These are phyloP conservation scores for Xiphias gladius DNA, from an alignment of 2,113 vertebrate species.

Conservation along the genomic window DNA sequence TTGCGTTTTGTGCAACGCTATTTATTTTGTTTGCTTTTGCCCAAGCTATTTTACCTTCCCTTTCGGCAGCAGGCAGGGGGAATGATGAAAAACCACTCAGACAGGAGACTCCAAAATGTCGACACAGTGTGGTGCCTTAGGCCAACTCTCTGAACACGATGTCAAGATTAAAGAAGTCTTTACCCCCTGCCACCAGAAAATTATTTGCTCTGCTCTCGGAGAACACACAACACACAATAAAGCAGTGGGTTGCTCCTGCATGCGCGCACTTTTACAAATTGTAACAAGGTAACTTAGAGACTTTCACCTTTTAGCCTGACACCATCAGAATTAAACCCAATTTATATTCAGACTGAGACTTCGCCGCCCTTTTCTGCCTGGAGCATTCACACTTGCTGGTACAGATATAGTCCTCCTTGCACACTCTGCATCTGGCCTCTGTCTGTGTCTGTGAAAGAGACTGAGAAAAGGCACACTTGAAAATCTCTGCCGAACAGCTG, in stretches of 20 bases:
- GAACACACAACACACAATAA: slow-evolving; percentile 58
- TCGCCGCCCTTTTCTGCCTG: slow-evolving; percentile 50
- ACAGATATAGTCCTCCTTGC: slow-evolving; percentile 71
- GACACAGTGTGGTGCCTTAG: slow-evolving; percentile 63
- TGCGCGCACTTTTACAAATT: slow-evolving; percentile 51
- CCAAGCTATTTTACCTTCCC: slow-evolving; percentile 47
- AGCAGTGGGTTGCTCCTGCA: slow-evolving; percentile 34
- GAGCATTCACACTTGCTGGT: slow-evolving; percentile 70
- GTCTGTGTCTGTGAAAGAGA: slow-evolving; percentile 42
- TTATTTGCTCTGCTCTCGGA: slow-evolving; percentile 64
- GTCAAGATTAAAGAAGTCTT: slow-evolving; percentile 70
- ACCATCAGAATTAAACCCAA: slow-evolving; percentile 68
- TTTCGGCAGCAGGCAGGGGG: slow-evolving; percentile 44
- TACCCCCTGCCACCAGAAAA: slow-evolving; percentile 68
- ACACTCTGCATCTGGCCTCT: slow-evolving; percentile 61
- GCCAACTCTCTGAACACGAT: slow-evolving; percentile 72
- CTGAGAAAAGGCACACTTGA: slow-evolving; percentile 42
- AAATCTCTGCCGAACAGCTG: slow-evolving; percentile 68
- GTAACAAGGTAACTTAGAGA: slow-evolving; percentile 59
- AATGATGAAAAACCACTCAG: slow-evolving; percentile 77
- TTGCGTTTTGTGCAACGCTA: slow-evolving; percentile 22
- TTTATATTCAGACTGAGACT: slow-evolving; percentile 74
- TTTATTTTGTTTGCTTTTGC: slow-evolving; percentile 44
- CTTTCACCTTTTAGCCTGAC: slow-evolving; percentile 65
- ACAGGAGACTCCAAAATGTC: slow-evolving; percentile 77